These are phyloP conservation scores for Cheilosia vulpina DNA, from an alignment of 2,888 invertebrate genomes.

Conservation along the genomic window DNA sequence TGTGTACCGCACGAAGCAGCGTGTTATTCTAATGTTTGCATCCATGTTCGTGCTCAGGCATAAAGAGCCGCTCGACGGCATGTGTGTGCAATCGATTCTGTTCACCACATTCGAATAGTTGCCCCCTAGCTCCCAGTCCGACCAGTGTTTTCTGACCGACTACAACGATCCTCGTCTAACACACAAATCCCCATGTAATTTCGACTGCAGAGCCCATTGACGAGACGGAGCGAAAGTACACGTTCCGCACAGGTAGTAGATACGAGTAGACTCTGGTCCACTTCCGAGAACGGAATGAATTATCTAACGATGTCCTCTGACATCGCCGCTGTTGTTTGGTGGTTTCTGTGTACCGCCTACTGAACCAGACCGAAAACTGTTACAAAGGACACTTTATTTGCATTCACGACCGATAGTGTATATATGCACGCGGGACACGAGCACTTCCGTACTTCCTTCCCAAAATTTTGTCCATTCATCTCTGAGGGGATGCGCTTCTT, in stretches of 20 bases:
- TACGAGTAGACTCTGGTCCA: constrained; percentile 9
- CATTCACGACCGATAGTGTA: constrained; percentile 50
- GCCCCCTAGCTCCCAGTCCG: constrained; percentile 23
- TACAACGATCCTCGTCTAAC: constrained; percentile 62
- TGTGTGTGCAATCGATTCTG: constrained; percentile 37
- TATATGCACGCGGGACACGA: constrained; percentile 29
- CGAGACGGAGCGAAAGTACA: constrained; percentile 37
- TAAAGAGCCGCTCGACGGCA: constrained; percentile 28
- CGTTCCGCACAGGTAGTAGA: constrained; percentile 18
- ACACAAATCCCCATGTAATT: constrained; percentile 71
- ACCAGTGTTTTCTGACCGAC: constrained; percentile 50
- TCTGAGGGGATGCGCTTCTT: constrained; percentile 27
- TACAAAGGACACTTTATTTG: constrained; percentile 64
- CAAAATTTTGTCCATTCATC: constrained; percentile 38
- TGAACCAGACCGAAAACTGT: constrained; percentile 52
- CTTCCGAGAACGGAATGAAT: constrained; percentile 54
- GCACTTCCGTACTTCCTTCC: constrained; percentile 41
- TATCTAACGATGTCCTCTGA: constrained; percentile 53
- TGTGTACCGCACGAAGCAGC: constrained; percentile 24
- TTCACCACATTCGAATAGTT: constrained; percentile 30
- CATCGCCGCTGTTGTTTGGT: constrained; percentile 41
- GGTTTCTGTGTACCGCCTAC: constrained; percentile 26
- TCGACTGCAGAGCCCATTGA: constrained; percentile 38
- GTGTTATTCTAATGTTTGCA: constrained; percentile 67
- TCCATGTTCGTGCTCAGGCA: constrained; percentile 48